phyloP scores from a whole-genome alignment of 2,797 vertebrate genomes.

The Sternotherus odoratus region DNA sequence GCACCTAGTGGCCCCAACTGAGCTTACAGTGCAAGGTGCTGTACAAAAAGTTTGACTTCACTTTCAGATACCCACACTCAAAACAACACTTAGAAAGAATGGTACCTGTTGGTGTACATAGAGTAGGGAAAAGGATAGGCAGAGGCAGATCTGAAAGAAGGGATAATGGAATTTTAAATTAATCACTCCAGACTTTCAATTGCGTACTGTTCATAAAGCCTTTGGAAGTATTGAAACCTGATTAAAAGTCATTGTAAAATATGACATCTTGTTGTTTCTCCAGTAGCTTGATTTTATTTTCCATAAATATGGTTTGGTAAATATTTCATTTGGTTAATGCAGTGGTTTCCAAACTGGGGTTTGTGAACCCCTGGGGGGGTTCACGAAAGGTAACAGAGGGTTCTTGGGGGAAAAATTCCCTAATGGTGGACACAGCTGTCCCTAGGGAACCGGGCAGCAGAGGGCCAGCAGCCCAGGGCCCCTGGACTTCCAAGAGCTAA shows the following conservation, averaged over 20 bases:
- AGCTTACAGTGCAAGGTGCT: neutral
- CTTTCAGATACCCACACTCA: neutral
- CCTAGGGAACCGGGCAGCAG: too few species aligned
- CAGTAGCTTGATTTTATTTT: neutral
- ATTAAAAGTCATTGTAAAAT: neutral
- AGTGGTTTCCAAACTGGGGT: too few species aligned
- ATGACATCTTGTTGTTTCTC: neutral
- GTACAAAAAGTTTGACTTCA: neutral
- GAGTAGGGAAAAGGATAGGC: neutral
- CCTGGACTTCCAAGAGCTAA: too few species aligned
- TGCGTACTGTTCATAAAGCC: neutral
- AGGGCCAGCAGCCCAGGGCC: too few species aligned
- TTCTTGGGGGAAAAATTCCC: too few species aligned
- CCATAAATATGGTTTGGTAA: neutral
- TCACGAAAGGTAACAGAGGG: too few species aligned
- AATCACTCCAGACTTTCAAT: neutral
- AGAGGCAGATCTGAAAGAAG: neutral
- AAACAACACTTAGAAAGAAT: neutral
- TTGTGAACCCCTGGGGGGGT: too few species aligned
- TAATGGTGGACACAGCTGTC: too few species aligned
- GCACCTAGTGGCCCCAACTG: neutral
- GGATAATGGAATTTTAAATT: neutral
- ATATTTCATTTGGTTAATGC: neutral
- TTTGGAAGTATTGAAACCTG: neutral
- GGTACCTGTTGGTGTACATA: neutral